Evolutionary conservation across 2,113 vertebrate genomes (phyloP).

Genomic region (Ageneiosus marmoratus): DNA sequence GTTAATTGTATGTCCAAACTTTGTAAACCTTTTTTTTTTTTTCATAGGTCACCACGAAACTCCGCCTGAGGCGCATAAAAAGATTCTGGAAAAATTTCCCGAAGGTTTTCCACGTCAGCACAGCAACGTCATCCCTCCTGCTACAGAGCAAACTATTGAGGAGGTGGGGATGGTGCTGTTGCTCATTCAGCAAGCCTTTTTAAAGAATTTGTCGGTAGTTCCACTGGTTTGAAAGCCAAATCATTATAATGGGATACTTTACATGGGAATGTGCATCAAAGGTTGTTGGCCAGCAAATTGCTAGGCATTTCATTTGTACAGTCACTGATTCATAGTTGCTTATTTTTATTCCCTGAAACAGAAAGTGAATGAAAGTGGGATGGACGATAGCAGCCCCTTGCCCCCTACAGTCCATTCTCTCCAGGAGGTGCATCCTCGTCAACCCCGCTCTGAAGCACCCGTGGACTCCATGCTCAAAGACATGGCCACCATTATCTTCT

Average conservation of each 20-base stretch:
- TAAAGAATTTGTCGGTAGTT: background rate
- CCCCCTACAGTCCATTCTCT: conserved; percentile 74
- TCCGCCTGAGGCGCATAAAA: conserved; percentile 87
- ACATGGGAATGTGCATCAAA: background rate
- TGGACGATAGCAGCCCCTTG: conserved; percentile 69
- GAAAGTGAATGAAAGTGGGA: conserved; percentile 85
- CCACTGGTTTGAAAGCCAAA: background rate
- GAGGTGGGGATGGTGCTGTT: conserved; percentile 64
- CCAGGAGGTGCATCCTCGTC: conserved; percentile 72
- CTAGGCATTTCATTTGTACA: background rate
- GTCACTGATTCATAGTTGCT: background rate
- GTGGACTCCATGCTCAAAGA: conserved; percentile 95
- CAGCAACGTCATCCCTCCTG: conserved; percentile 88
- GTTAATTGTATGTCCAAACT: background rate
- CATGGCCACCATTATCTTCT: conserved; percentile 93
- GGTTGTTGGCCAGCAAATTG: background rate
- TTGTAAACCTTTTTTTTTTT: background rate
- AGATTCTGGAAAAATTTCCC: conserved; percentile 91
- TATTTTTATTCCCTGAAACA: conserved; percentile 40
- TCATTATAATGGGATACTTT: background rate
- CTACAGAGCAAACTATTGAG: conserved; percentile 82
- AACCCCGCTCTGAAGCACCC: conserved; percentile 77
- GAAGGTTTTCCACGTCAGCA: conserved; percentile 84
- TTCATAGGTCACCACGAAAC: conserved; percentile 91
- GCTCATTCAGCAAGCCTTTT: background rate